These are phyloP conservation scores for Trachelus tabidus DNA, from an alignment of 2,888 invertebrate genomes.

Conservation along the genomic window DNA sequence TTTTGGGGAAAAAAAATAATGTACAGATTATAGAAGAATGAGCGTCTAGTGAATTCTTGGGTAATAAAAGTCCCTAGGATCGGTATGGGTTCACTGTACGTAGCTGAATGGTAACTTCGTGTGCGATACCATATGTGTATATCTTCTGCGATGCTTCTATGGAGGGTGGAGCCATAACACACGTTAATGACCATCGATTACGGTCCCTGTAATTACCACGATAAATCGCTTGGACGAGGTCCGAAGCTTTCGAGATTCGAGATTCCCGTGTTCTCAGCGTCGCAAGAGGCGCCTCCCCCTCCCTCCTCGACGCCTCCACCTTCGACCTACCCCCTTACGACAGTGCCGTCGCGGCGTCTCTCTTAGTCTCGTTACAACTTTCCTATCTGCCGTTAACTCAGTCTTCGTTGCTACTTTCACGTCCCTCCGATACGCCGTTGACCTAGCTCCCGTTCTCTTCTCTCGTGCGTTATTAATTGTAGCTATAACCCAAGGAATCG, in stretches of 20 bases:
- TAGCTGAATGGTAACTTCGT: not conserved
- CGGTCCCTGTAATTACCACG: constrained; percentile 56
- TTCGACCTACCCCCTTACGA: not conserved
- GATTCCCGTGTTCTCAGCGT: not conserved
- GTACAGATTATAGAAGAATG: not conserved
- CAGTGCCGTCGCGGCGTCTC: not conserved
- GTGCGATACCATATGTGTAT: not conserved
- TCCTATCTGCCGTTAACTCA: constrained; percentile 30
- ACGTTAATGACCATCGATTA: constrained; percentile 62
- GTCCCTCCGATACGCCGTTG: not conserved
- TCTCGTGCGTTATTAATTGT: not conserved
- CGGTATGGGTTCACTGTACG: not conserved
- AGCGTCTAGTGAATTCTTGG: not conserved
- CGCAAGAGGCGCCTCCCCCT: not conserved
- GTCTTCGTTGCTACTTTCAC: not conserved
- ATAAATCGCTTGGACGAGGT: constrained; percentile 53
- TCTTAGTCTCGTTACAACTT: constrained; percentile 41
- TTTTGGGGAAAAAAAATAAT: not conserved
- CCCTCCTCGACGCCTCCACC: not conserved
- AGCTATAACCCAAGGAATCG: not conserved
- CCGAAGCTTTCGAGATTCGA: constrained; percentile 27
- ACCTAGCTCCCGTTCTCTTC: not conserved
- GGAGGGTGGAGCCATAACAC: constrained; percentile 43
- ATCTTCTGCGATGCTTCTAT: not conserved
- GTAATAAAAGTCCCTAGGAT: not conserved